phyloP scores from a whole-genome alignment of 2,797 vertebrate species.

The Paramormyrops hopkinsi region DNA sequence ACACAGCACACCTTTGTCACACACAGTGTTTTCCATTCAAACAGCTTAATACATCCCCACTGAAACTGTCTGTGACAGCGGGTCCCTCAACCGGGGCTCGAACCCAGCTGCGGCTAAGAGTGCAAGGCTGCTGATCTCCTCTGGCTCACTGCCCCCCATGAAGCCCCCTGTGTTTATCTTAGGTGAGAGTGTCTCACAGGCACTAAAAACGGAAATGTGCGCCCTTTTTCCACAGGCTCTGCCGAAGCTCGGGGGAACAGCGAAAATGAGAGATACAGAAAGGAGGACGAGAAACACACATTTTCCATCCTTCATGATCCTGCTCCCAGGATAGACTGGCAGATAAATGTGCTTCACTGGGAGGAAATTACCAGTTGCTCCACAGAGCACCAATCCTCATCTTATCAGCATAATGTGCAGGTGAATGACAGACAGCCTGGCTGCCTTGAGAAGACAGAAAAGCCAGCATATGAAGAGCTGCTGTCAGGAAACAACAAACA shows the following conservation, averaged over 20 bases:
- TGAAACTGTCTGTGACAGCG: neutral
- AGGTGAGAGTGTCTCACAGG: neutral
- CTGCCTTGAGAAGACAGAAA: neutral
- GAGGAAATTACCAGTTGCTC: neutral
- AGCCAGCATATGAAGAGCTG: neutral
- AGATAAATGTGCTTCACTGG: neutral
- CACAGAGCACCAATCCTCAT: neutral
- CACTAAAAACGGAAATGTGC: slow-evolving; percentile 17
- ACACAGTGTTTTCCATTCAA: neutral
- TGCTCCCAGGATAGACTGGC: neutral
- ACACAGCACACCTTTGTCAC: neutral
- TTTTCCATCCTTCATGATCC: neutral
- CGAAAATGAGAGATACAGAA: neutral
- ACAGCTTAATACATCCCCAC: neutral
- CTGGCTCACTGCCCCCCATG: neutral
- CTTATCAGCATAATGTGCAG: neutral
- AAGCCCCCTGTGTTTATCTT: slow-evolving; percentile 20
- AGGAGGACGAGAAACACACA: neutral
- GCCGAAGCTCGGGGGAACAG: neutral
- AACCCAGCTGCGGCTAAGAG: neutral
- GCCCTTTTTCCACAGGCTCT: slow-evolving; percentile 4
- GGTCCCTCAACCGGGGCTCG: neutral
- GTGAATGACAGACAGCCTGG: neutral
- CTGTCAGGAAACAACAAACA: neutral
- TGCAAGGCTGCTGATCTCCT: neutral